phyloP scores from a whole-genome alignment of 2,888 invertebrate species.

The Tridacna crocea region DNA sequence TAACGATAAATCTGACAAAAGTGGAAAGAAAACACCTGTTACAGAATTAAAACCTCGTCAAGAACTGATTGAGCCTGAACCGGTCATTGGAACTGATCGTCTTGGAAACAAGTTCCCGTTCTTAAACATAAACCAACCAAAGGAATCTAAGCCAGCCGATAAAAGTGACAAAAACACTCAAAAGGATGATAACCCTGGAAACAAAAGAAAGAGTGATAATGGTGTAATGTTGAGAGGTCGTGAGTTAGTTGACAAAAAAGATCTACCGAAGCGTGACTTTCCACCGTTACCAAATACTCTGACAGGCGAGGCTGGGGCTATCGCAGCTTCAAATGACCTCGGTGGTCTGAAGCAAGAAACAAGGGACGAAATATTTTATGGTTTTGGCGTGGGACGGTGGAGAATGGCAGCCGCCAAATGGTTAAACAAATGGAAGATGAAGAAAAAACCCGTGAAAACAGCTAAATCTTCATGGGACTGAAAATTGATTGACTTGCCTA shows the following conservation, averaged over 20 bases:
- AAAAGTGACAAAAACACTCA: not conserved
- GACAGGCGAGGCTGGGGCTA: not conserved
- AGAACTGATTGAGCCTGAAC: constrained; percentile 44
- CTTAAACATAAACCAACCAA: constrained; percentile 20
- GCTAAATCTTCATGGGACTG: constrained; percentile 49
- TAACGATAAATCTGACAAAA: not conserved
- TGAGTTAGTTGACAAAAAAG: constrained; percentile 3
- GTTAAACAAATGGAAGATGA: constrained; percentile 57
- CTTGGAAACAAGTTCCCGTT: constrained; percentile 52
- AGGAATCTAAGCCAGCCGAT: not conserved
- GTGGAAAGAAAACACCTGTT: constrained; percentile 43
- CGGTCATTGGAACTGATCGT: constrained; percentile 39
- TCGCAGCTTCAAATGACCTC: not conserved
- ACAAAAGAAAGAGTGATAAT: constrained; percentile 35
- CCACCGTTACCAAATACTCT: constrained; percentile 26
- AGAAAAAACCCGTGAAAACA: constrained; percentile 48
- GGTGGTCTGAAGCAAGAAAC: constrained; percentile 31
- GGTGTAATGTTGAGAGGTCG: constrained; percentile 27
- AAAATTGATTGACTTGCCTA: not conserved
- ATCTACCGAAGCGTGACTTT: constrained; percentile 10
- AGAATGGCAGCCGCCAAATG: constrained; percentile 42
- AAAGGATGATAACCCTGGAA: not conserved
- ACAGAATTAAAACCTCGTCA: constrained; percentile 26
- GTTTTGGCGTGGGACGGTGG: constrained; percentile 56
- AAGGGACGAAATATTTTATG: constrained; percentile 50